Evolutionary conservation across 2,797 vertebrate genomes (phyloP).

Genomic region (Furcifer pardalis): DNA sequence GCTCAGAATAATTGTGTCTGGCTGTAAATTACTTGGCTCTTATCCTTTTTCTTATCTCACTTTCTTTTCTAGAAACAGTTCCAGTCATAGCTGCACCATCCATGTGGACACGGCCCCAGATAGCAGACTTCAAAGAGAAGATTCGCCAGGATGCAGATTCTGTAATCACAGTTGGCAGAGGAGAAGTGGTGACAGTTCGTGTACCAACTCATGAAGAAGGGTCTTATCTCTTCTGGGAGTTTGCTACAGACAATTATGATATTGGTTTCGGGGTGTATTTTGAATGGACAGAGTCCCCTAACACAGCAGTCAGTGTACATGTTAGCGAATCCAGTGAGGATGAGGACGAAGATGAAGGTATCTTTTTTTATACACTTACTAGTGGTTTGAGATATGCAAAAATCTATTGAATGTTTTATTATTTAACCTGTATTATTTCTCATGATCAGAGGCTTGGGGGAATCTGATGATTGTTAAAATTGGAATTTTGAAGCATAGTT

Average conservation of each 20-base stretch:
- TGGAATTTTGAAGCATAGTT: background rate
- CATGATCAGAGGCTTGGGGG: background rate
- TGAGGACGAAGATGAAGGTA: constrained; percentile 97
- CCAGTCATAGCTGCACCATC: constrained; percentile 96
- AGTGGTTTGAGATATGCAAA: background rate
- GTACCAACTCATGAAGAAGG: constrained; percentile 98
- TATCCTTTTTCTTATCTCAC: background rate
- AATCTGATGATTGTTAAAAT: background rate
- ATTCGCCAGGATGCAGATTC: constrained; percentile 98
- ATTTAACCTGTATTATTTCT: background rate
- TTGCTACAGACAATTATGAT: constrained; percentile 99
- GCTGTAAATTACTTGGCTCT: background rate
- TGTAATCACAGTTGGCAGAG: constrained; percentile 96
- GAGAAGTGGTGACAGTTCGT: constrained; percentile 97
- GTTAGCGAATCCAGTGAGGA: constrained; percentile 99
- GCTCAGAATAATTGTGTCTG: background rate
- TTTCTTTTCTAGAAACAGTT: constrained; percentile 80
- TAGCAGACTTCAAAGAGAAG: constrained; percentile 99
- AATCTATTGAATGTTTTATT: background rate
- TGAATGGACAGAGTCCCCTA: constrained; percentile 98
- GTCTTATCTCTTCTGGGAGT: constrained; percentile 99
- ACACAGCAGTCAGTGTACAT: constrained; percentile 95
- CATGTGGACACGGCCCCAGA: constrained; percentile 99
- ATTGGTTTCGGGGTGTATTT: constrained; percentile 99
- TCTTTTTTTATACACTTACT: background rate